Conservation (phyloP, 2,113 vertebrate species). For the Cettia cetti region DNA sequence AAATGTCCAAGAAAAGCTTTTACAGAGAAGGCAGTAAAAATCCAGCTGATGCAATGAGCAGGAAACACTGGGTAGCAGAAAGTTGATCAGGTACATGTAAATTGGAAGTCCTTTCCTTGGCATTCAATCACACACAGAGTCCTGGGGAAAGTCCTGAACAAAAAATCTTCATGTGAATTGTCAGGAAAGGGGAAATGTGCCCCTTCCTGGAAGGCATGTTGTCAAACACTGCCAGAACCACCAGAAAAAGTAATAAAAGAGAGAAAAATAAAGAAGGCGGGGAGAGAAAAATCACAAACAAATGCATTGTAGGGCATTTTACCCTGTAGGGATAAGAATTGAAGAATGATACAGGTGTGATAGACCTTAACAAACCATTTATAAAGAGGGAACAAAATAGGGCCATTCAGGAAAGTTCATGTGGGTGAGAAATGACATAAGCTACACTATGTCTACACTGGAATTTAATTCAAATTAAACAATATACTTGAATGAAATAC, state of each 20-base stretch:
- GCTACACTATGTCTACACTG: not conserved
- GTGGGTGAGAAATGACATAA: not conserved
- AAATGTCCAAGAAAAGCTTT: not conserved
- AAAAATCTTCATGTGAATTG: not conserved
- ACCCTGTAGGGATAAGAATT: not conserved
- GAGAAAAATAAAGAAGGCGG: not conserved
- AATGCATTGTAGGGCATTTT: not conserved
- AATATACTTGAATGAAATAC: not conserved
- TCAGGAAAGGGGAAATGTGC: not conserved
- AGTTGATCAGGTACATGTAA: not conserved
- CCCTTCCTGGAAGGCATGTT: not conserved
- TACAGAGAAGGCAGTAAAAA: not conserved
- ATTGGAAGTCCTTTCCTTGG: not conserved
- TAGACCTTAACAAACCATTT: not conserved
- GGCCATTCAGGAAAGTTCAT: not conserved
- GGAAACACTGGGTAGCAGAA: not conserved
- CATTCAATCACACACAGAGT: not conserved
- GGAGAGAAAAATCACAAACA: accelerated
- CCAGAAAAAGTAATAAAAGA: not conserved
- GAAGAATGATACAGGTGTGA: not conserved
- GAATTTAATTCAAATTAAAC: not conserved
- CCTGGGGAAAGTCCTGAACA: not conserved
- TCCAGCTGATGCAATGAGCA: not conserved
- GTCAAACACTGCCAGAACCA: not conserved
- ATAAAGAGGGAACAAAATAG: not conserved